Conservation (phyloP, 1,140 invertebrate genomes). For the Drosophila equinoxialis region DNA sequence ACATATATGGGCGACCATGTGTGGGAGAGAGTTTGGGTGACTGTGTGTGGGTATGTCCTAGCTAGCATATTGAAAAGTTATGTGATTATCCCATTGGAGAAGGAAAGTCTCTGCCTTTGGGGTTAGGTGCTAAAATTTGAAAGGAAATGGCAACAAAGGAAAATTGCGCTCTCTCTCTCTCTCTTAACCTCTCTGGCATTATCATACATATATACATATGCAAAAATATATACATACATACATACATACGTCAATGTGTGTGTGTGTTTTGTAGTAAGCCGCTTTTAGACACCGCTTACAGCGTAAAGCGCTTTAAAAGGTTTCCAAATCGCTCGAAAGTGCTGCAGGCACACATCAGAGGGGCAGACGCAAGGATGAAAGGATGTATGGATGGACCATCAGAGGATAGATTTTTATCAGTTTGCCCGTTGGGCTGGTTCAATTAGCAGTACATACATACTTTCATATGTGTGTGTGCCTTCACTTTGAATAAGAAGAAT, state of each 20-base stretch:
- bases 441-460: neutral
- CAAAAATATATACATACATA: neutral
- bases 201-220: conserved; percentile 7
- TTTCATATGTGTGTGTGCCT: neutral
- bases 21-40: neutral
- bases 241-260: neutral
- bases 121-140: conserved; percentile 1
- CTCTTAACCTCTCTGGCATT: neutral
- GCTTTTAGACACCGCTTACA: conserved; percentile 71
- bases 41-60: neutral
- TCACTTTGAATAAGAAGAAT: neutral
- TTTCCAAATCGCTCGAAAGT: conserved; percentile 43
- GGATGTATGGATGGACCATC: neutral
- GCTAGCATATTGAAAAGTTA: conserved; percentile 11
- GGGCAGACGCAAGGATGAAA: too few species aligned
- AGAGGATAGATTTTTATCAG: neutral
- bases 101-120: conserved; percentile 15
- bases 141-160: conserved; percentile 12
- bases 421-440: neutral
- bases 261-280: conserved; percentile 51
- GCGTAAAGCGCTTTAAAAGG: conserved; percentile 73
- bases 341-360: neutral
- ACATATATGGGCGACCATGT: neutral
- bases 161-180: neutral
- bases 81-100: conserved; percentile 14